Evolutionary conservation across 2,797 vertebrate species (phyloP).

Genomic region (Gambusia yucatana): DNA sequence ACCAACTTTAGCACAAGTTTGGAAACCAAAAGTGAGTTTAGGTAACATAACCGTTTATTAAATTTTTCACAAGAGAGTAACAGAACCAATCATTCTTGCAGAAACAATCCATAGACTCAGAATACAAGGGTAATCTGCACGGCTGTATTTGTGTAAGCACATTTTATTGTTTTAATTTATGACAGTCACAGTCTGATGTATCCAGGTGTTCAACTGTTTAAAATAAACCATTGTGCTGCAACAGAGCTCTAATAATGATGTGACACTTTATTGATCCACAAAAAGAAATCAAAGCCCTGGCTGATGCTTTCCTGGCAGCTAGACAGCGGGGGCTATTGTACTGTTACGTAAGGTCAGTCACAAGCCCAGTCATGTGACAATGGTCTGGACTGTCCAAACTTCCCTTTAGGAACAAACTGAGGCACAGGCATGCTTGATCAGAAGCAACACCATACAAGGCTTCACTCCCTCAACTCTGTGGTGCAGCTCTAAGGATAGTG

Average conservation of each 20-base stretch:
- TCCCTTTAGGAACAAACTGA: conserved; percentile 43
- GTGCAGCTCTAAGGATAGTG: conserved; percentile 11
- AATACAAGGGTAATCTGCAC: neutral
- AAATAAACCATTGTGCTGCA: neutral
- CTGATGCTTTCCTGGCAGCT: conserved; percentile 38
- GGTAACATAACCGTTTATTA: neutral
- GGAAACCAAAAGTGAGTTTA: neutral
- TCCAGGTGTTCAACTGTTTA: neutral
- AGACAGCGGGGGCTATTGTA: conserved; percentile 30
- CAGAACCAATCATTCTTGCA: neutral
- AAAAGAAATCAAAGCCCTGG: conserved; percentile 38
- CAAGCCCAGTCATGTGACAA: conserved; percentile 61
- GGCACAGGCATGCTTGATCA: conserved; percentile 19
- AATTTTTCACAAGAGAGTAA: neutral
- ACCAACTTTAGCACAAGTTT: neutral
- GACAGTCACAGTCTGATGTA: neutral
- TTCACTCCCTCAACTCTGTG: conserved; percentile 34
- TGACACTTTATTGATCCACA: conserved; percentile 46
- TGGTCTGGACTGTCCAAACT: conserved; percentile 53
- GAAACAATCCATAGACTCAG: neutral
- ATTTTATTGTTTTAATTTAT: neutral
- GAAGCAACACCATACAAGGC: conserved; percentile 65
- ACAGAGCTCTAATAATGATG: conserved; percentile 27
- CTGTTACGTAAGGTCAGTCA: conserved; percentile 64
- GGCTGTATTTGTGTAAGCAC: neutral